Evolutionary conservation across 1,140 invertebrate species (phyloP).

Genomic region (Drosophila teissieri): DNA sequence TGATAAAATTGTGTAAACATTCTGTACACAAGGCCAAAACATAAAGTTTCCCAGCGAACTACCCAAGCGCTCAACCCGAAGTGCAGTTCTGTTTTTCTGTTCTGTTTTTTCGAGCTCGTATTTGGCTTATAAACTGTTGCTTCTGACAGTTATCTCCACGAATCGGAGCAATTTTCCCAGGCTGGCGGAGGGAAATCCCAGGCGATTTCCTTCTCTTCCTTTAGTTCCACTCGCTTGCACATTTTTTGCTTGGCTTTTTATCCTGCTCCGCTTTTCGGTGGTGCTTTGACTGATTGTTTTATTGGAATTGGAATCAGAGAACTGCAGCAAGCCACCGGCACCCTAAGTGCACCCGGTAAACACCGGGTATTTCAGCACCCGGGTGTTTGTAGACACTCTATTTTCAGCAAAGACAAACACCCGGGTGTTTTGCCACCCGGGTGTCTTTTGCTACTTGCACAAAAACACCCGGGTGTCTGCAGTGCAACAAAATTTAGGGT

Average conservation of each 20-base stretch:
- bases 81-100: constrained; percentile 16
- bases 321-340: too few species aligned
- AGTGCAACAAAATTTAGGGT: too few species aligned
- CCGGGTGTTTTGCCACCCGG: too few species aligned
- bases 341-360: too few species aligned
- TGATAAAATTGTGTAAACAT: constrained; percentile 27
- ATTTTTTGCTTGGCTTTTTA: constrained; percentile 3
- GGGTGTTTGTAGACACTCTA: too few species aligned
- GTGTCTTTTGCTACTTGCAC: too few species aligned
- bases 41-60: constrained; percentile 12
- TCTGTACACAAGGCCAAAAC: background rate
- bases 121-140: constrained; percentile 69
- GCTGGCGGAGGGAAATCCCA: constrained; percentile 42
- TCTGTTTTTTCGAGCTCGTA: constrained; percentile 25
- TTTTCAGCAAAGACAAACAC: too few species aligned
- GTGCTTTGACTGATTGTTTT: constrained; percentile 46
- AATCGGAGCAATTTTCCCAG: constrained; percentile 48
- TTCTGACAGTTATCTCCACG: constrained; percentile 52
- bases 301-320: constrained; percentile 18
- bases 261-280: background rate
- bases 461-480: too few species aligned
- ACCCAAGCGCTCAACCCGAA: background rate
- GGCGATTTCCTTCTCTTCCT: constrained; percentile 28
- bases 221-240: constrained; percentile 40
- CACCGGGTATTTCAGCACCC: too few species aligned